Base-by-base conservation (phyloP, 2,113 vertebrate genomes). In the Theropithecus gelada region DNA sequence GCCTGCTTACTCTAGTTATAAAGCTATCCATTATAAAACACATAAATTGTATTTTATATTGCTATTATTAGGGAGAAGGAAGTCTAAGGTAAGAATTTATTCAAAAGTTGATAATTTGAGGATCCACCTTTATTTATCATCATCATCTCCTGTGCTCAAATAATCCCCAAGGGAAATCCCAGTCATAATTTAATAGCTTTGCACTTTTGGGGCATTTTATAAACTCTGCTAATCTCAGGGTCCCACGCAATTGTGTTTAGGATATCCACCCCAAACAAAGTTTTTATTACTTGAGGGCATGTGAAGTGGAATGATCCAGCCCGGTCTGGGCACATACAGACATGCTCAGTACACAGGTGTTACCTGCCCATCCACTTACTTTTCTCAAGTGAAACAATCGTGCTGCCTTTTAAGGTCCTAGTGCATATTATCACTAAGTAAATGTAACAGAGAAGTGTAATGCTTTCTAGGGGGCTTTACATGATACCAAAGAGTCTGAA, bases 301-400 rank as follows among this genome's bases (percentile, higher is more conserved):
- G n/a, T 32, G 20, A 12, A 13, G 35, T 14, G 57, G 61, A 43
- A n/a, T 5, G 45, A 22, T 5, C 18, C 0, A 13, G 68, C 45
- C 3, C 2, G 0, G 6, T 18, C 35, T 20, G 0, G 23, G 11
- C 72, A 4, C 57, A 6, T 6, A 5, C 2, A 1, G 2, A 66
- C 2, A 40, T 0, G 13, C n/a, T 32, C 57, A 6, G 22, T 6
- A 14, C 48, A 3, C 6, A 7, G 7, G 11, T 5, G 1, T 3
- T 1, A 9, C 35, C 13, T 27, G 1, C 17, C 4, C 25, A 1
- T 3, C 6, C 9, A 1, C 1, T 5, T 14, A 0, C 16, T n/a
- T 3, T 76, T 22, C 12, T 10, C 5, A 11, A 3, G 8, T 22
- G 17, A 8, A 23, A 25, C 11, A 35, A 6, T 16, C 17, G 0